Percentiles rank a stretch among this genome's conserved stretches.
Conservation (phyloP, 30 jellyfish, hydroid and myxozoan genomes). For the Cassiopea xamachana region DNA sequence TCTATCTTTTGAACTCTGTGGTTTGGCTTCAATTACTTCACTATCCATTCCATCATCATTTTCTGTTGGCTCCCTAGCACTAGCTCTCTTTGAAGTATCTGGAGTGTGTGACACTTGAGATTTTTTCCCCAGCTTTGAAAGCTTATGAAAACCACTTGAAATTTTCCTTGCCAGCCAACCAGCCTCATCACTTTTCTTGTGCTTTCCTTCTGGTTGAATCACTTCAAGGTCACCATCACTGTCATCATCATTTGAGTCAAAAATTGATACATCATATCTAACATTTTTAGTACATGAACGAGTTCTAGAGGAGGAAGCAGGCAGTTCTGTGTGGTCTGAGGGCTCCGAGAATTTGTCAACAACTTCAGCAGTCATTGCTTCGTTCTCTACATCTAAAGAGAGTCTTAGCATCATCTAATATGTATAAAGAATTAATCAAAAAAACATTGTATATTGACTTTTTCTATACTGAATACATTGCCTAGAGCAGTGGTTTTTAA, state of each 20-base stretch:
- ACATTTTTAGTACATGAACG: slow-evolving; percentile 8
- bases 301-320: slow-evolving; percentile 8
- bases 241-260: slow-evolving; percentile 29
- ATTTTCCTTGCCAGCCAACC: slow-evolving; percentile 2
- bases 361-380: background rate
- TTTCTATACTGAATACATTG: too few relatives aligned
- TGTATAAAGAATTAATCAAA: too few relatives aligned
- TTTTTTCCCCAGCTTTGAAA: background rate
- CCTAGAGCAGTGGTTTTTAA: too few relatives aligned
- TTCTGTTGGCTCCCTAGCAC: background rate
- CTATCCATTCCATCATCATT: background rate
- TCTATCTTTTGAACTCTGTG: background rate
- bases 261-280: background rate
- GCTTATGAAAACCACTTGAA: background rate
- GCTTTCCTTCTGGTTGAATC: background rate
- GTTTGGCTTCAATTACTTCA: background rate
- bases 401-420: too few relatives aligned
- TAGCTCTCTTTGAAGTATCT: background rate
- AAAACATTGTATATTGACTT: too few relatives aligned
- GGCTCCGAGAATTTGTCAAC: too few relatives aligned
- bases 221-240: background rate
- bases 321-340: background rate
- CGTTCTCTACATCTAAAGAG: background rate
- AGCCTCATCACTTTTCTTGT: background rate
- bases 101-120: background rate